These are phyloP conservation scores for Bombus pascuorum DNA, from an alignment of 1,140 invertebrate species.

Conservation along the genomic window DNA sequence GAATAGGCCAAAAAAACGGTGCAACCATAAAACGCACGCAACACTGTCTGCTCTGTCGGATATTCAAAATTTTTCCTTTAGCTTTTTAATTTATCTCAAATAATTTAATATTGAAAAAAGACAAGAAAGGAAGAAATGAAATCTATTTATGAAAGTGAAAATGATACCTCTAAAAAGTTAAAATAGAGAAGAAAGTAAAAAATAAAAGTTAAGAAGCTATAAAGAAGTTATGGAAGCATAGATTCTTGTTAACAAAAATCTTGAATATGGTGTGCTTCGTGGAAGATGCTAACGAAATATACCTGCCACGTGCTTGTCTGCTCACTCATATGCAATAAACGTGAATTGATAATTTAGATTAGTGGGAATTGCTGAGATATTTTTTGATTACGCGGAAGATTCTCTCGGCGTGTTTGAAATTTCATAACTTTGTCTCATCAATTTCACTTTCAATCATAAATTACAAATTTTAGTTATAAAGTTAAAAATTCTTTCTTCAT, in stretches of 20 bases:
- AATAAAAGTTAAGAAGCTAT: not conserved
- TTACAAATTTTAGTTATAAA: not conserved
- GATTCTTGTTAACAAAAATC: not conserved
- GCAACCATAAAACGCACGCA: slow-evolving; percentile 26
- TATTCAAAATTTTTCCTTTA: not conserved
- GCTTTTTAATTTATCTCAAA: not conserved
- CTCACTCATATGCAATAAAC: not conserved
- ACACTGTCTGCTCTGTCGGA: not conserved
- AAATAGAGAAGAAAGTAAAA: not conserved
- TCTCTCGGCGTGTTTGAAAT: not conserved
- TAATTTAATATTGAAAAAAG: not conserved
- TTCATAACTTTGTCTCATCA: not conserved
- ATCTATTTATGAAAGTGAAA: not conserved
- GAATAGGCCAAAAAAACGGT: not conserved
- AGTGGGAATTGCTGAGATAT: not conserved
- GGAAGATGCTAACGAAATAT: not conserved
- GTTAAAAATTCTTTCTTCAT: not conserved
- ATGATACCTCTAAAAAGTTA: too few species aligned
- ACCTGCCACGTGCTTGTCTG: not conserved
- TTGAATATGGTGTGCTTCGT: not conserved
- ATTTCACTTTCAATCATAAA: not conserved
- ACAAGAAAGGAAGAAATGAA: not conserved
- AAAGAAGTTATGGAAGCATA: not conserved
- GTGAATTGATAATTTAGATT: not conserved
- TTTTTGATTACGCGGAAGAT: not conserved